Evolutionary conservation across 2,888 invertebrate genomes (phyloP), one percentile per base, ranked within the genome.

Genomic region (Hyalella azteca): DNA sequence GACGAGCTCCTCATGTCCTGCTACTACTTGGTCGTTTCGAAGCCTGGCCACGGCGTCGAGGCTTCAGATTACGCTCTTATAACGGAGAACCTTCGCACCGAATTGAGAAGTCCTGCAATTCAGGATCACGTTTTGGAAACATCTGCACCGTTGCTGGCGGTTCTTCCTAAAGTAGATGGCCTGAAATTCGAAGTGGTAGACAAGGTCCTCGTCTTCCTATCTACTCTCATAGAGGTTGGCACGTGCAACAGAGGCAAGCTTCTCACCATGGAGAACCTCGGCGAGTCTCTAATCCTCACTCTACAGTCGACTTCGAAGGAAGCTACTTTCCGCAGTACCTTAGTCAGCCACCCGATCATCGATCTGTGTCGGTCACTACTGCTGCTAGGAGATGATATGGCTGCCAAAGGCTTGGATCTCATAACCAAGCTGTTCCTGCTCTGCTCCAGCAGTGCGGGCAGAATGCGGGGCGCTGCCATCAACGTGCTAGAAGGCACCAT

Each of bases 111-210:
- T 66, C 39, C 36, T 1, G 36, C 26, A 4, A 19, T 66, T 1
- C 66, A 66, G 39, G 19, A 66, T 19, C 66, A 66, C 66, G 36
- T 66, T 29, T 66, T 66, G 66, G 66, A 66, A 36, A 36, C 66
- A 0, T 66, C 66, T 15, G 66, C 66, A 4, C 66, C 66, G 7
- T 13, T 66, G 36, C 66, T 66, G 3, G 66, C 66, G 7, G 66
- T 66, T 15, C 36, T 66, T 13, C 66, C 66, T 11, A 66, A 66
- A 39, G 36, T 66, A 13, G n/a, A 66, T 19, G 66, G 66, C 13
- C 36, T 15, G 19, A 36, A 32, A 19, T 66, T 66, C n/a, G 66
- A 66, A 66, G 13, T 11, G 0, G 66, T 66, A 5, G 66, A 66
- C 66, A 66, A 36, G 36, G 66, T 66, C 15, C 66, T 66, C 3